Conservation (phyloP, 2,888 invertebrate genomes). For the Agriopis aurantiaria region DNA sequence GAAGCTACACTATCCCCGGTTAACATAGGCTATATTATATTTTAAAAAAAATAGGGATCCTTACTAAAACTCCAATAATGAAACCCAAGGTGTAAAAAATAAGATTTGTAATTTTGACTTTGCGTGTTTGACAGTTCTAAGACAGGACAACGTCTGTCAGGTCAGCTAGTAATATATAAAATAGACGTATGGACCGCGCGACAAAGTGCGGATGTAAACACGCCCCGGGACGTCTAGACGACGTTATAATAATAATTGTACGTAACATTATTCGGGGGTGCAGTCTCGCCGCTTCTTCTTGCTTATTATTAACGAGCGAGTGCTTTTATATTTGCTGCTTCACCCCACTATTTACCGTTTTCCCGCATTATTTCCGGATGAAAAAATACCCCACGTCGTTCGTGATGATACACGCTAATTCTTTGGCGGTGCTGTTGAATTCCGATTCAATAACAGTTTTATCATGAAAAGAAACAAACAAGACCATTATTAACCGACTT, state of each 20-base stretch:
- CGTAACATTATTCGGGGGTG: constrained; percentile 9
- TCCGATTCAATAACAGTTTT: no score
- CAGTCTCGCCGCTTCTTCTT: constrained; percentile 7
- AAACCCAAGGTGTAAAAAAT: no score
- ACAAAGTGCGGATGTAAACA: constrained; percentile 6
- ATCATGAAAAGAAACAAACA: no score
- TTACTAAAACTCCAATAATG: no score
- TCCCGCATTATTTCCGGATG: not conserved
- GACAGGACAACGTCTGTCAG: no score
- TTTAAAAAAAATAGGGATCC: no score
- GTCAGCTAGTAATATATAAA: not conserved
- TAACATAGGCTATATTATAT: no score
- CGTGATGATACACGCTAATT: not conserved
- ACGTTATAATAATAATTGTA: constrained; percentile 1
- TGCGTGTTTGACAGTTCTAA: no score
- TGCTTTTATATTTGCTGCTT: not conserved
- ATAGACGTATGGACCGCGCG: not conserved
- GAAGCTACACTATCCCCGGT: no score
- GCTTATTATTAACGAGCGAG: constrained; percentile 4
- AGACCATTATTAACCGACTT: no score
- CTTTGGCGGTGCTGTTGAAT: not conserved
- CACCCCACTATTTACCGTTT: not conserved
- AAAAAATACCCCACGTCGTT: not conserved
- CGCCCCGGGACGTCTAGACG: constrained; percentile 15
- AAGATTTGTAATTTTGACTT: no score